Base-by-base conservation (phyloP, 2,797 vertebrate species). In the Hipposideros larvatus region DNA sequence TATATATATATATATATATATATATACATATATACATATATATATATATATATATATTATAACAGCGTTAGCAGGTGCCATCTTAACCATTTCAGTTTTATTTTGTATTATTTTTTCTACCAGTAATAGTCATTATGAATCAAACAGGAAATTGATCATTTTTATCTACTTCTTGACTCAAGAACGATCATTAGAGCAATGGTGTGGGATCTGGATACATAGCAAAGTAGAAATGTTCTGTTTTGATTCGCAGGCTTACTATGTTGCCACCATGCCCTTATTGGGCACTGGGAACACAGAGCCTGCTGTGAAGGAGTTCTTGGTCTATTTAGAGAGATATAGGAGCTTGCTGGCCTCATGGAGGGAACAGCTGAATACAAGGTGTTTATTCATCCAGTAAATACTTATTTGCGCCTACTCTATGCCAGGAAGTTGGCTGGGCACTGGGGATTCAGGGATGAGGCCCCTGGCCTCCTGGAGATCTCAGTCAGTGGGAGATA, bases 71-170 rank as follows among this genome's bases (percentile, higher is more conserved):
- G 46, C 14, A 91, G 53, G 14, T 63, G 34, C 31, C 61, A 31
- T 82, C 86, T 94, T 79, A 91, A 86, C 37, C 18, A 24, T 11
- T 63, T 83, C 55, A 26, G 2, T 86, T 85, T 94, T 66, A 92
- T 92, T 89, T 85, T 83, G 19, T 80, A 26, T 84, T 63, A 70
- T 85, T 87, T 19, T 79, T 90, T 83, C 59, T 88, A 53, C 51
- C 14, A 61, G 11, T 41, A 26, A 65, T 24, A n/a, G 37, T 94
- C 57, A 78, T 51, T 83, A 31, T 51, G 79, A 71, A 87, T 79
- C 24, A 5, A 87, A 87, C 28, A 65, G 14, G 88, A 92, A 31
- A 43, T 13, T 31, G 78, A 66, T 66, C 2, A 57, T 65, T 93
- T 53, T 63, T 63, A 51, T 59, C 43, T 80, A 57, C 63, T 93